Evolutionary conservation across 2,113 vertebrate genomes (phyloP).

Genomic region (Eurypyga helias): DNA sequence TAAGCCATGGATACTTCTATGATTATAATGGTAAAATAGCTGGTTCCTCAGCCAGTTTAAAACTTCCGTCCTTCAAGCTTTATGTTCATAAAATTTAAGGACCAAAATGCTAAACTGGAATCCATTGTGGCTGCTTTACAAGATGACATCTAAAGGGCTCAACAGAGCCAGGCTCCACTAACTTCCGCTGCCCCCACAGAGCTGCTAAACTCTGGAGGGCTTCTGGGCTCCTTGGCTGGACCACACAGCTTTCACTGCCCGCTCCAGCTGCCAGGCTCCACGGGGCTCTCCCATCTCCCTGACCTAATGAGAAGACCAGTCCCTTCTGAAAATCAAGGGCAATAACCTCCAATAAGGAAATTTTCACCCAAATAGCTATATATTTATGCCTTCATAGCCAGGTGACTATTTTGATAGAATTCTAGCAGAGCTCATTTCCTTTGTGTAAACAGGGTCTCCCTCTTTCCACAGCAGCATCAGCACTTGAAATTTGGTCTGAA

Average conservation of each 20-base stretch:
- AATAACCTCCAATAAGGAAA: background rate
- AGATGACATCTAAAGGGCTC: background rate
- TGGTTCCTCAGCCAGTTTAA: background rate
- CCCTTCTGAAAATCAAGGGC: background rate
- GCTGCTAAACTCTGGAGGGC: background rate
- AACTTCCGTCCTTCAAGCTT: background rate
- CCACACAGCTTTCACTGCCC: background rate
- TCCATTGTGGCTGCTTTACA: background rate
- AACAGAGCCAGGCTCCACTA: background rate
- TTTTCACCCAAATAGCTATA: background rate
- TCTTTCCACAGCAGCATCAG: background rate
- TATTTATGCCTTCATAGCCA: background rate
- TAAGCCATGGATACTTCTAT: background rate
- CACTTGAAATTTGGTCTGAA: background rate
- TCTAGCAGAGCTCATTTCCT: background rate
- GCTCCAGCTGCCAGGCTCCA: fast-evolving
- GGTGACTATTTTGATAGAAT: background rate
- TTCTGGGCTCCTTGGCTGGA: background rate
- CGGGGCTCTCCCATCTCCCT: background rate
- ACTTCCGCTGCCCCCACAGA: background rate
- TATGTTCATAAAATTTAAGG: background rate
- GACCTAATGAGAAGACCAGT: fast-evolving
- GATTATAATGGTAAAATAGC: background rate
- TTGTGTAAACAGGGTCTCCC: background rate
- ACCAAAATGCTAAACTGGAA: background rate